Base-by-base conservation (phyloP, 2,888 invertebrate species). In the Podabrus alpinus region DNA sequence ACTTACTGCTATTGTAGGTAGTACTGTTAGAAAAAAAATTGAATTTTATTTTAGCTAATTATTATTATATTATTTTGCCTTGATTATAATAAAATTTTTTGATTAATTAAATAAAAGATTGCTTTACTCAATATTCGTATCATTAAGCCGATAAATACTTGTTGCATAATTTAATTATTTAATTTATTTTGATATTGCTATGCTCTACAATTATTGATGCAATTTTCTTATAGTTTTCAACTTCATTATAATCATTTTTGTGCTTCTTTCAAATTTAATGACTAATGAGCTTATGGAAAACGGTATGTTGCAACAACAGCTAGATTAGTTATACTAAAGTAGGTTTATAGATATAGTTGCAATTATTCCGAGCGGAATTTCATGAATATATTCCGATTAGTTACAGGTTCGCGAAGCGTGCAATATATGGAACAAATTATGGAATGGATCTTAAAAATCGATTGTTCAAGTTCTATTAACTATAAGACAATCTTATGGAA, bases 351-450 rank as follows among this genome's bases (percentile, higher is more conserved):
- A 72, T 68, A 68, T 72, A 61, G 19, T 21, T 45, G 68, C 68
- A 68, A 68, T 72, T 72, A 72, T 45, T 68, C 29, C n/a, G 15
- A 67, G 66, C 71, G 71, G 67, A 25, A 72, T 15, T 67, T 15
- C 17, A 19, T 15, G 59, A 15, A 24, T 72, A 68, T 68, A 45
- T 25, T 72, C 68, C 67, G 68, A 68, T 72, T 72, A 68, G 29
- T 29, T 67, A 62, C 45, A 45, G 45, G 45, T n/a, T 45, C 68
- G 72, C 72, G 19, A 64, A 64, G 62, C 62, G 72, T 72, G 64
- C 17, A 68, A 29, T 72, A 72, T 68, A 67, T 60, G 71, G 64
- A 68, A 68, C 72, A 67, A 71, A 72, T 72, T 72, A 72, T 45
- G 19, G 19, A 64, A 17, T 21, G 62, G 62, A 64, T 64, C 21